Evolutionary conservation across 2,113 vertebrate genomes (phyloP), one percentile per base, ranked within the genome.

Genomic region (Lasiurus cinereus): DNA sequence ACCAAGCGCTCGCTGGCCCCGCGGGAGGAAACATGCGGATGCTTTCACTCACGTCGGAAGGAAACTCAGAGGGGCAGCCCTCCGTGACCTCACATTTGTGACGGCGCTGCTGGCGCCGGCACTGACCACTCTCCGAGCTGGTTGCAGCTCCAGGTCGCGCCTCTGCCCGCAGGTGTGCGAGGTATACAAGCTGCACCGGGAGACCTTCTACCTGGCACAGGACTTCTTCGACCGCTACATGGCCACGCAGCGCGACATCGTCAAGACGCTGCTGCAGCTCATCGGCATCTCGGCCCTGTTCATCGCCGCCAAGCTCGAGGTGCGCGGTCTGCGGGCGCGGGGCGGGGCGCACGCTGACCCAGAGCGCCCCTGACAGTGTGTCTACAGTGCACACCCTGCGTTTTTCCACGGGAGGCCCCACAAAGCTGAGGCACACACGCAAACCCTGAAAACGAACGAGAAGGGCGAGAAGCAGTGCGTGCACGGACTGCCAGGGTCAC

Each of bases 211-310:
- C 98, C 98, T 99, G 95, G 99, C 99, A 50, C 99, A 99, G 98
- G 99, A 99, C 97, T 99, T 99, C 98, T 99, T 99, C 59, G 99
- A 99, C 96, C 99, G 99, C 18, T 99, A 99, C 98, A 99, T 99
- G 99, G 99, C 99, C 66, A 99, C 99, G 0, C 99, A 99, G 96
- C 98, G 98, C 36, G 99, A 99, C 24, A 97, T 99, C 66, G 98
- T 99, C 67, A 99, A 99, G 97, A 99, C 99, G 0, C 98, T 99
- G 16, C 96, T 99, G 95, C 99, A 99, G 96, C 99, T 99, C 94
- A 99, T 99, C 54, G 99, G 99, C 77, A 99, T 99, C 94, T 98
- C 99, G 8, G 98, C 99, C 95, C 98, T 99, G 77, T 99, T 99
- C 97, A 99, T 99, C 62, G 99, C 99, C 93, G 99, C 99, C 95